Evolutionary conservation across 2,888 invertebrate genomes (phyloP).

Genomic region (Macrosiphum euphorbiae): DNA sequence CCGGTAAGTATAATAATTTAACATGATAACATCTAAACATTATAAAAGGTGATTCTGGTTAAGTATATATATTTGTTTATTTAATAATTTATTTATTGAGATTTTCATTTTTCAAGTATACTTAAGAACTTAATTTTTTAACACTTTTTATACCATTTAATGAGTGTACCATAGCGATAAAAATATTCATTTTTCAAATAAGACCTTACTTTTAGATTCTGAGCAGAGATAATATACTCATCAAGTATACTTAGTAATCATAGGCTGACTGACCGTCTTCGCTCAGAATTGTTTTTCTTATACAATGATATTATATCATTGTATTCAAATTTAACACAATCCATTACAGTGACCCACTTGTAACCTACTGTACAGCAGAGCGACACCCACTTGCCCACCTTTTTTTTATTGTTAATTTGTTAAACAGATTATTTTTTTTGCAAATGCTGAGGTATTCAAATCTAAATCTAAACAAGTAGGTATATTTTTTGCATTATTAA

Average conservation of each 20-base stretch:
- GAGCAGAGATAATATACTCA: too few relatives aligned
- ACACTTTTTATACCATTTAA: background rate
- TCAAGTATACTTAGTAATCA: too few relatives aligned
- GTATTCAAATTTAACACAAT: too few relatives aligned
- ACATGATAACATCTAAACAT: background rate
- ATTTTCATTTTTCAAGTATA: background rate
- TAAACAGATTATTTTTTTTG: background rate
- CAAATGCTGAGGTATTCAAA: background rate
- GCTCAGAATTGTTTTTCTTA: too few relatives aligned
- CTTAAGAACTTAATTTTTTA: background rate
- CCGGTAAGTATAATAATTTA: background rate
- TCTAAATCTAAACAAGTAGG: background rate
- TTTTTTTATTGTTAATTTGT: background rate
- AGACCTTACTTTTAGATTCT: background rate
- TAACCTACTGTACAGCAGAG: too few relatives aligned
- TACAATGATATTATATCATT: too few relatives aligned
- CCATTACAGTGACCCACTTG: too few relatives aligned
- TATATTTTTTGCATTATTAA: background rate
- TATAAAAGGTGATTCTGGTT: background rate
- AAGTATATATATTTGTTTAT: background rate
- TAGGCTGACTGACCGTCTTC: too few relatives aligned
- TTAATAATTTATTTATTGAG: background rate
- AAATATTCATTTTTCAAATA: background rate
- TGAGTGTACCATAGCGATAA: background rate
- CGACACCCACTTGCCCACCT: too few relatives aligned